These are phyloP conservation scores for Tokudaia muenninki DNA, from an alignment of 2,797 vertebrate genomes.

Conservation along the genomic window DNA sequence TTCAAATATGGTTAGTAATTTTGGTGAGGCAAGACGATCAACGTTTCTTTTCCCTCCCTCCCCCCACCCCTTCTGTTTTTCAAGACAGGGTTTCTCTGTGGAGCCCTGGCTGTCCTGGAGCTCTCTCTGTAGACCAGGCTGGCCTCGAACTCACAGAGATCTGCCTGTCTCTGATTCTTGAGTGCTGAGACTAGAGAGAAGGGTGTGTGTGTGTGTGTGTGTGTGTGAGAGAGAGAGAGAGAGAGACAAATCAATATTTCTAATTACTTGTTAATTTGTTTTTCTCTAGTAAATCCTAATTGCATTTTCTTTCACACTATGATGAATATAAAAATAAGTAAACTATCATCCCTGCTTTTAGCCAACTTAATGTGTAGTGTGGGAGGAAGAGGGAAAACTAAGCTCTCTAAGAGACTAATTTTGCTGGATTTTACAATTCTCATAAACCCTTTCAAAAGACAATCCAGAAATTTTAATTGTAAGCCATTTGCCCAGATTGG, in stretches of 20 bases:
- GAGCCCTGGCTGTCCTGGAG: no score
- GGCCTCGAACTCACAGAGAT: no score
- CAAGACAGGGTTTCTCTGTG: no score
- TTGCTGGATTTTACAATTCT: neutral
- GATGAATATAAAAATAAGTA: conserved; percentile 59
- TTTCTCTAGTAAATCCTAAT: conserved; percentile 44
- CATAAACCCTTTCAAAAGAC: neutral
- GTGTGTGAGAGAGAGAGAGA: no score
- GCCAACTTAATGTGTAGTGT: conserved; percentile 62
- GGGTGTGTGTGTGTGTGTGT: no score
- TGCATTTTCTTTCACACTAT: neutral
- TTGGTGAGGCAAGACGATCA: conserved; percentile 21
- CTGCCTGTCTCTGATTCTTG: no score
- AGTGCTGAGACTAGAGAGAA: no score
- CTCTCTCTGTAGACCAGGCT: no score
- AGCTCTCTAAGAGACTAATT: conserved; percentile 30
- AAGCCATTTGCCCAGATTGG: neutral
- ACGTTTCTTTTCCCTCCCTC: neutral
- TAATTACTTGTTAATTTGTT: conserved; percentile 50
- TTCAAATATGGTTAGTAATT: neutral
- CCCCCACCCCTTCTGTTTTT: no score
- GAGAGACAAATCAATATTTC: neutral
- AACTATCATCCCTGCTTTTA: conserved; percentile 35
- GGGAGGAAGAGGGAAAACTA: neutral
- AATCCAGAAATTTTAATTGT: neutral